Conservation (phyloP, 2,797 vertebrate genomes). For the Myotis myotis region DNA sequence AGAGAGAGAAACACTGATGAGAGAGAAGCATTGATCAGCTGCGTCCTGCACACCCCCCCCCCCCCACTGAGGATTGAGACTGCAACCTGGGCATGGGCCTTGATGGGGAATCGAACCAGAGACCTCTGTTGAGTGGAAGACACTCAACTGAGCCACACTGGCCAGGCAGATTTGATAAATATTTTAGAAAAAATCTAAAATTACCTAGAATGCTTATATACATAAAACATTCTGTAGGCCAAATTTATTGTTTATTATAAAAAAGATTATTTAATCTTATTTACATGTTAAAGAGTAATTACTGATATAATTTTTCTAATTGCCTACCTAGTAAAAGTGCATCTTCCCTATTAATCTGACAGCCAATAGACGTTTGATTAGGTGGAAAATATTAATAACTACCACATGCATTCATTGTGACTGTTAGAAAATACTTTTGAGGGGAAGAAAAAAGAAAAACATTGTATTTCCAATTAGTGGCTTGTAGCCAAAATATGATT, state of each 20-base stretch:
- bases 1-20: neutral
- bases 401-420: slow-evolving; percentile 46
- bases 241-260: slow-evolving; percentile 45
- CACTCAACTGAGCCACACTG: neutral
- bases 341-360: slow-evolving; percentile 56
- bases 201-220: slow-evolving; percentile 53
- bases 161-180: neutral
- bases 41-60: fast-evolving
- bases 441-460: neutral
- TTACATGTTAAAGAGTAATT: slow-evolving; percentile 48
- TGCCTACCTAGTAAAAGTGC: neutral
- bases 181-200: slow-evolving; percentile 60
- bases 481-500: slow-evolving; percentile 61
- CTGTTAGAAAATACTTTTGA: slow-evolving; percentile 49
- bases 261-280: slow-evolving; percentile 49
- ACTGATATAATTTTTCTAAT: slow-evolving; percentile 39
- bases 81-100: neutral
- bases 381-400: slow-evolving; percentile 58
- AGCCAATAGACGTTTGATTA: slow-evolving; percentile 38
- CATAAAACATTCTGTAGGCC: slow-evolving; percentile 35
- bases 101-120: neutral
- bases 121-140: neutral
- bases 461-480: slow-evolving; percentile 53
- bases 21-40: neutral
- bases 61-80: neutral